Conservation (phyloP, 2,797 vertebrate species). For the Micropoecilia bifurca region DNA sequence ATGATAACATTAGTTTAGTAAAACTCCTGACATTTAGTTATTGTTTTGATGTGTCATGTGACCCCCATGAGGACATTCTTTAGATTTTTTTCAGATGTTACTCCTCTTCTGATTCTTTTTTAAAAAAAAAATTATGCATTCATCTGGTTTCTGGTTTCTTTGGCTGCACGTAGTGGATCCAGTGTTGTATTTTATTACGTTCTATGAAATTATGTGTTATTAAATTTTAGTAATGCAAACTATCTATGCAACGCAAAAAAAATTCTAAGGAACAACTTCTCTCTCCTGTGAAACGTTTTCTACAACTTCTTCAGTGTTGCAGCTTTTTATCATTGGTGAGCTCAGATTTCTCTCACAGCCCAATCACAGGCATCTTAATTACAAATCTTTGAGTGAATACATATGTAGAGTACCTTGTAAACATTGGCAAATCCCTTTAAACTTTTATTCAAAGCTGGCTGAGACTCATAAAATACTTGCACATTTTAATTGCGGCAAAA, state of each 20-base stretch:
- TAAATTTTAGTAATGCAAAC: not conserved
- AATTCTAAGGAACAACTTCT: not conserved
- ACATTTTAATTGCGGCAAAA: not conserved
- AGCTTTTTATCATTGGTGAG: not conserved
- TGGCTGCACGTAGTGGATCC: too few relatives aligned
- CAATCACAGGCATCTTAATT: not conserved
- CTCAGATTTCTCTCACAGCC: not conserved
- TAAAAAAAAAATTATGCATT: too few relatives aligned
- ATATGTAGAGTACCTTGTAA: not conserved
- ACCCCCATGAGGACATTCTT: too few relatives aligned
- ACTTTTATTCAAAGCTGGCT: not conserved
- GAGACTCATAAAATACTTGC: not conserved
- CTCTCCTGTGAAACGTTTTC: not conserved
- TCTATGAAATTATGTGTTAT: not conserved
- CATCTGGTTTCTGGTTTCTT: too few relatives aligned
- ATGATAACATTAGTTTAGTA: too few relatives aligned
- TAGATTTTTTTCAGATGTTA: too few relatives aligned
- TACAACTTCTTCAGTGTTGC: not conserved
- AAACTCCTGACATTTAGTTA: too few relatives aligned
- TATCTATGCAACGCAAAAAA: not conserved
- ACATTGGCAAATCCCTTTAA: not conserved
- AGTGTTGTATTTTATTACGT: too few relatives aligned
- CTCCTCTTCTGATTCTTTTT: too few relatives aligned
- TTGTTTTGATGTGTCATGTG: too few relatives aligned
- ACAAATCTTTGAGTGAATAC: not conserved